These are phyloP conservation scores for Rotaria socialis DNA, from an alignment of 2,888 invertebrate genomes.

Conservation along the genomic window DNA sequence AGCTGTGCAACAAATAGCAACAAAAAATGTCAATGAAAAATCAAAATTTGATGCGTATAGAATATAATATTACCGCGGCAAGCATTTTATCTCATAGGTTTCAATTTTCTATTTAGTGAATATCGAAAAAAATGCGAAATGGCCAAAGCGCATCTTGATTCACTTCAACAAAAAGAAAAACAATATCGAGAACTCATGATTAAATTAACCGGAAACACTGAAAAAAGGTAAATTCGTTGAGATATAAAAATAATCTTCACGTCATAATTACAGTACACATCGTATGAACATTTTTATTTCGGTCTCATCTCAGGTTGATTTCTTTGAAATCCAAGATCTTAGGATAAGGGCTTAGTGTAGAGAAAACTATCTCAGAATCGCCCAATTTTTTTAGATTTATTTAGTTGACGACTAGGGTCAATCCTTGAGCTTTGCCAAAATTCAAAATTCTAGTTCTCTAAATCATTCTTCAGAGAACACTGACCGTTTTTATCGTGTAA, in stretches of 20 bases:
- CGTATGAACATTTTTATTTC: not conserved
- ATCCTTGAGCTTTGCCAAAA: too few relatives aligned
- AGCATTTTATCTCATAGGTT: not conserved
- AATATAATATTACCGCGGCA: not conserved
- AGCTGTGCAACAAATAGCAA: constrained; percentile 52
- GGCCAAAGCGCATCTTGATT: constrained; percentile 54
- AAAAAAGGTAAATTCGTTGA: constrained; percentile 53
- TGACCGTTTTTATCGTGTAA: too few relatives aligned
- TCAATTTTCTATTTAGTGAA: constrained; percentile 50
- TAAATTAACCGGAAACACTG: constrained; percentile 54
- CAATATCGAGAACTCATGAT: constrained; percentile 55
- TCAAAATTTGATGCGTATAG: constrained; percentile 52
- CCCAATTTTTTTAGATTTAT: too few relatives aligned
- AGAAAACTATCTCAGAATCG: too few relatives aligned
- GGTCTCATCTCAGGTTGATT: too few relatives aligned
- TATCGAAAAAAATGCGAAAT: constrained; percentile 57
- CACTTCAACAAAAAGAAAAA: constrained; percentile 55
- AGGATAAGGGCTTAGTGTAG: too few relatives aligned
- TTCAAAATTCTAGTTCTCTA: too few relatives aligned
- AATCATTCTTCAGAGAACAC: too few relatives aligned
- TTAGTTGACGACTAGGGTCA: too few relatives aligned
- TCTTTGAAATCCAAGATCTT: too few relatives aligned
- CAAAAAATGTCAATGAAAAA: constrained; percentile 52
- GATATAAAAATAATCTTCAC: too few relatives aligned
- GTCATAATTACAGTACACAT: too few relatives aligned